phyloP scores from a whole-genome alignment of 2,113 vertebrate genomes.

The Xiphorhynchus elegans region DNA sequence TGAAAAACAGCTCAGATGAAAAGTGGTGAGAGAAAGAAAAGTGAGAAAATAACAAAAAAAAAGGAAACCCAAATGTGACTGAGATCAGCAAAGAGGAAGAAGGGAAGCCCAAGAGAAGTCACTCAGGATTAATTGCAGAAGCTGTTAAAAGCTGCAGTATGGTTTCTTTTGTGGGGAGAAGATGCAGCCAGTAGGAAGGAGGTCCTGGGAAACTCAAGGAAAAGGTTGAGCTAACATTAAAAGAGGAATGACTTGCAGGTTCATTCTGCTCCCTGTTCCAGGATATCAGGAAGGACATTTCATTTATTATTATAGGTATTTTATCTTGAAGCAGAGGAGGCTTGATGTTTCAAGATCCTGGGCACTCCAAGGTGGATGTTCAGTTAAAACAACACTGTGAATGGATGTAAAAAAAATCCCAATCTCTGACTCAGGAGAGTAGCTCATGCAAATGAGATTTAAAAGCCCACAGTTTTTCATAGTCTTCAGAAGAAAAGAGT shows the following conservation, averaged over 20 bases:
- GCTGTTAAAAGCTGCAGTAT: neutral
- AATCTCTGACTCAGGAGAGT: neutral
- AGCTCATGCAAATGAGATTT: neutral
- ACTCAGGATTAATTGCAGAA: neutral
- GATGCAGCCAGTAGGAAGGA: neutral
- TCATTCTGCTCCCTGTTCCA: neutral
- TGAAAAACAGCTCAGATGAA: neutral
- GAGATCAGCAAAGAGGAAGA: neutral
- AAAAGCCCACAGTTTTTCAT: neutral
- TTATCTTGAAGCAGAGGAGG: neutral
- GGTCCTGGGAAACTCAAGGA: neutral
- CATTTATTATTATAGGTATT: neutral
- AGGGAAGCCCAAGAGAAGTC: neutral
- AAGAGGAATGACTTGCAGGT: neutral
- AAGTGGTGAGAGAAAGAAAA: neutral
- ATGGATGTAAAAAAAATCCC: neutral
- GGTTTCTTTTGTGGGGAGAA: neutral
- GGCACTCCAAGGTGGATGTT: neutral
- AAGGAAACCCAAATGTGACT: neutral
- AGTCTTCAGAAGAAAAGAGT: neutral
- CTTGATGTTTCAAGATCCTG: neutral
- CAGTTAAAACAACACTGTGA: neutral
- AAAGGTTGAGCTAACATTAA: neutral
- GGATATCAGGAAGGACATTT: neutral
- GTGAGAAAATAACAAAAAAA: neutral